Evolutionary conservation across 2,888 invertebrate genomes (phyloP), one percentile per base, ranked within the genome.

Genomic region (Pharmacophagus antenor): DNA sequence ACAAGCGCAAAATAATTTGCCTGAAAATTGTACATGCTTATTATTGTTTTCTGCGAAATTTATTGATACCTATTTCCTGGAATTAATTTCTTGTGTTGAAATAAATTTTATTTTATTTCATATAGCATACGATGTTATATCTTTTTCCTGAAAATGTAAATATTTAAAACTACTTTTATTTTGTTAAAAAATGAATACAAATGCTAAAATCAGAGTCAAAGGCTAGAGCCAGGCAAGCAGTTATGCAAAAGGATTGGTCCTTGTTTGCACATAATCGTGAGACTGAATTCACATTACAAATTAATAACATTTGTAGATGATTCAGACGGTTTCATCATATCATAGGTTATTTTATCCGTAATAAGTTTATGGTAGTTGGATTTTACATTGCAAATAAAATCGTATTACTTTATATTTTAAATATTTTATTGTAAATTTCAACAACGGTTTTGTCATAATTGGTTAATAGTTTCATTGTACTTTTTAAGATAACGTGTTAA

Each of bases 341-440:
- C 53, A 70, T 67, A 68, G 69, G 68, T 67, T 59, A 67, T 37
- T 56, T 62, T 64, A 63, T 54, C 60, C 60, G 61, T 64, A 65
- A 59, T 67, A 60, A 65, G 67, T 69, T 56, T 63, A 62, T 63
- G 58, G 62, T 62, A 48, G 44, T 56, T 51, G 42, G 41, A 17
- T 23, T 22, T 22, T 42, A 21, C 44, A 46, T 22, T 22, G 18
- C 42, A 22, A 58, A 20, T 25, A n/a, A 23, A 49, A 23, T 56
- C 42, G 20, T 18, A 23, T 41, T n/a, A 52, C 15, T 21, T 6
- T 7, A 21, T 12, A 21, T 27, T 37, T 41, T 20, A 22, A 52
- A 23, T 46, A 27, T 18, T 51, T 22, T 0, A 20, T 27, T 44
- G 42, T 6, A 18, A 44, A 44, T n/a, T 7, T 37, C 5, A 37